These are phyloP conservation scores for Pomacea canaliculata DNA, from an alignment of 2,888 invertebrate genomes.

Conservation along the genomic window DNA sequence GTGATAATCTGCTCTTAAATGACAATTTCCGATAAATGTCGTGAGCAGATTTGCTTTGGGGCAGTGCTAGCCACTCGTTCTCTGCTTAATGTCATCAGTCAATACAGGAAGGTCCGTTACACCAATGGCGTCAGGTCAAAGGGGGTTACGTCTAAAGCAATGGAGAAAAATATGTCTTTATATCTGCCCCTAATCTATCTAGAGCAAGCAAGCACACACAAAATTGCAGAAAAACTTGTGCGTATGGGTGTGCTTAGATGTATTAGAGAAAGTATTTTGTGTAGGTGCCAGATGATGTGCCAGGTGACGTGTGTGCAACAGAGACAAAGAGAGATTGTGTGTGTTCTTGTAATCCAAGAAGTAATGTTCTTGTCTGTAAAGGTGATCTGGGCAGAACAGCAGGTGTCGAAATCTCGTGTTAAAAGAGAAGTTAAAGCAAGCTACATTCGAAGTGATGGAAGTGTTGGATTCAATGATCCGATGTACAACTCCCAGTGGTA, in stretches of 20 bases:
- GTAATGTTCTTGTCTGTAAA: conserved; percentile 48
- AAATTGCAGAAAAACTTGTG: not conserved
- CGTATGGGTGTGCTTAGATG: not conserved
- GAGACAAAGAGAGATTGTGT: too few species aligned
- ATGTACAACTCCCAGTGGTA: conserved; percentile 90
- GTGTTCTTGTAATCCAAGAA: too few species aligned
- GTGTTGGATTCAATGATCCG: conserved; percentile 51
- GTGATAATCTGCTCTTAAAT: conserved; percentile 25
- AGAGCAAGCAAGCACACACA: too few species aligned
- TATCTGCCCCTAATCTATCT: too few species aligned
- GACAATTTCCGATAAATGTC: conserved; percentile 29
- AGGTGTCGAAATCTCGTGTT: conserved; percentile 86
- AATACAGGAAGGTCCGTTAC: not conserved
- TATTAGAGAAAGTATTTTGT: too few species aligned
- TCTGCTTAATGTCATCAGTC: too few species aligned
- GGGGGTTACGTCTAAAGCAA: too few species aligned
- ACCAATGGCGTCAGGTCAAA: too few species aligned
- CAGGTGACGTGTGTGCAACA: not conserved
- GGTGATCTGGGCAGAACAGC: conserved; percentile 92
- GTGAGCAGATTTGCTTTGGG: not conserved
- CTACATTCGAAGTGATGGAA: conserved; percentile 7
- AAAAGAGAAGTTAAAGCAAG: conserved; percentile 79
- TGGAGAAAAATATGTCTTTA: too few species aligned
- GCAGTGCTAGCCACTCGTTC: too few species aligned
- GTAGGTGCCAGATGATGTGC: too few species aligned